phyloP scores from a whole-genome alignment of 2,113 vertebrate genomes.

The Alethe castanea region DNA sequence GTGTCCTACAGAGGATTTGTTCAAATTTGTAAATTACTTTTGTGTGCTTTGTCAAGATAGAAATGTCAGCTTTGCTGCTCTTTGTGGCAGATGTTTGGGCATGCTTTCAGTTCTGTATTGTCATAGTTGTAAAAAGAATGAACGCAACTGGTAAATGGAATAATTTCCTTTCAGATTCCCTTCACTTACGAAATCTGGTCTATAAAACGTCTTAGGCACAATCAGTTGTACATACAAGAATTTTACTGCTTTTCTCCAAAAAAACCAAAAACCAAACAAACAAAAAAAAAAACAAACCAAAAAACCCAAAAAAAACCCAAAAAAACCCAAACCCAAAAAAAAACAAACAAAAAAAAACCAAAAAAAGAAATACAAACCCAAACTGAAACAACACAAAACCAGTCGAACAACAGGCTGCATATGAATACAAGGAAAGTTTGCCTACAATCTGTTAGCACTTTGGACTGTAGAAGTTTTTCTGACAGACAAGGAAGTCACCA shows the following conservation, averaged over 20 bases:
- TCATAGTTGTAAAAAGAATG: background rate
- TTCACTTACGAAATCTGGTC: background rate
- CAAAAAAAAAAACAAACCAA: background rate
- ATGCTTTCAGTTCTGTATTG: background rate
- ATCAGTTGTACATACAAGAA: background rate
- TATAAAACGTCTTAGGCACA: background rate
- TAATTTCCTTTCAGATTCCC: background rate
- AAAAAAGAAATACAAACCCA: background rate
- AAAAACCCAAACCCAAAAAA: background rate
- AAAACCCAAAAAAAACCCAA: background rate
- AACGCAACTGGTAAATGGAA: background rate
- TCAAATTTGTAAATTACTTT: background rate
- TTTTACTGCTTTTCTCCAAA: background rate
- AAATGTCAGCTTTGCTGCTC: background rate
- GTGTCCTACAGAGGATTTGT: background rate
- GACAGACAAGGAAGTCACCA: background rate
- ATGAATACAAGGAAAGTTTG: background rate
- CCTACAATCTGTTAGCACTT: background rate
- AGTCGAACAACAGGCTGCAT: rapidly evolving
- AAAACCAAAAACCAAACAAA: background rate
- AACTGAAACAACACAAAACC: background rate
- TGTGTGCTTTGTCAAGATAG: background rate
- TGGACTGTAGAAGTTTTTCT: background rate
- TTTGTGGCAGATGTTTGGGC: background rate
- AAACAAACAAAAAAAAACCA: background rate